Conservation (phyloP, 1,140 invertebrate species). For the Ostrea edulis region DNA sequence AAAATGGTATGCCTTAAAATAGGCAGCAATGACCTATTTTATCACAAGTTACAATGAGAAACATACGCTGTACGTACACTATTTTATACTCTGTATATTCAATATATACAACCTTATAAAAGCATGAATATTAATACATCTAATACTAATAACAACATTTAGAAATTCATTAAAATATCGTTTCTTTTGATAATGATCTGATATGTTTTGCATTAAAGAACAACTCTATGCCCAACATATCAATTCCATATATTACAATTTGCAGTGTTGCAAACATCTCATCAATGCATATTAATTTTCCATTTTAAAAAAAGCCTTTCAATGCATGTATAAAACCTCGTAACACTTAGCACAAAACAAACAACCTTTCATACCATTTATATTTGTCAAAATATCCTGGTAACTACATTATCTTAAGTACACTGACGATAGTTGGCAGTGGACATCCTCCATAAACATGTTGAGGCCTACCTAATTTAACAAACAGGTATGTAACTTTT, state of each 20-base stretch:
- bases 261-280: neutral
- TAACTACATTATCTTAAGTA: neutral
- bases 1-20: conserved; percentile 34
- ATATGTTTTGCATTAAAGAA: conserved; percentile 22
- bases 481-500: neutral
- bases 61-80: neutral
- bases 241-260: conserved; percentile 17
- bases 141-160: conserved; percentile 26
- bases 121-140: conserved; percentile 1
- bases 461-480: neutral
- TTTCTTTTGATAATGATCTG: neutral
- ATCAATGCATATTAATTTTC: conserved; percentile 1
- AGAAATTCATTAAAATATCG: conserved; percentile 21
- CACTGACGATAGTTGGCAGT: neutral
- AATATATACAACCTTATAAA: conserved; percentile 35
- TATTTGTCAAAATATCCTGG: neutral
- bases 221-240: conserved; percentile 34
- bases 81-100: conserved; percentile 11
- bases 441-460: neutral
- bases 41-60: conserved; percentile 31
- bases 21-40: conserved; percentile 34
- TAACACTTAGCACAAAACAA: neutral
- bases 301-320: neutral
- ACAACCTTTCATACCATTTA: conserved; percentile 8
- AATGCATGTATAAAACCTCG: conserved; percentile 16